These are phyloP conservation scores for Bos indicus DNA, from an alignment of 2,113 vertebrate genomes.

Conservation along the genomic window DNA sequence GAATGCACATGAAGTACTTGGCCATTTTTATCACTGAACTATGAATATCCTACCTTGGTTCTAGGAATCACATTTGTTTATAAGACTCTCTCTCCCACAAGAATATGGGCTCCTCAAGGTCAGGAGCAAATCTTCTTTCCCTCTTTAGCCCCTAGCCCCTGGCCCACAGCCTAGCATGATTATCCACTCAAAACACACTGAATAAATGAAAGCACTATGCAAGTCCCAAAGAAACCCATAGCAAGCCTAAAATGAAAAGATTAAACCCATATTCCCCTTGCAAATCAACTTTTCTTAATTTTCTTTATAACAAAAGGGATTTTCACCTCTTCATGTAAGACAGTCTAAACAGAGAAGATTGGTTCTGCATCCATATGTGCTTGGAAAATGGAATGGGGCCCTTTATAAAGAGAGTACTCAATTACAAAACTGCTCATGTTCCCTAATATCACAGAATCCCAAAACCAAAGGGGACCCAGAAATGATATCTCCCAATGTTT, in stretches of 20 bases:
- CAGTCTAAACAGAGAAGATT: background rate
- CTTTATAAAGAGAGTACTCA: background rate
- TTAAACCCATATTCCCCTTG: background rate
- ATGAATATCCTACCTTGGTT: background rate
- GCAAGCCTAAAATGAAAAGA: background rate
- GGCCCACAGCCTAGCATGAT: background rate
- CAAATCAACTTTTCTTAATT: background rate
- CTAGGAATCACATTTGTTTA: background rate
- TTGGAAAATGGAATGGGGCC: background rate
- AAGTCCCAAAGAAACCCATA: background rate
- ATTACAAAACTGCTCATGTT: background rate
- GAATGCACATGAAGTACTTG: background rate
- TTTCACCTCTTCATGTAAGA: background rate
- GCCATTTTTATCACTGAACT: background rate
- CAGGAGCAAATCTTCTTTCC: background rate
- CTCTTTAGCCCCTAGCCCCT: background rate
- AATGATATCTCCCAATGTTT: background rate
- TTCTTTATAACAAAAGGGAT: background rate
- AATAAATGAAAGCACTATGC: background rate
- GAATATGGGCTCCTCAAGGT: background rate
- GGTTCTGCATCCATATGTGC: background rate
- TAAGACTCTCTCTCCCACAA: background rate
- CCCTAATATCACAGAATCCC: background rate
- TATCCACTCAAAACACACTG: background rate
- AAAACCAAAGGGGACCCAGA: background rate